A percentile compares a stretch with the other conserved stretches of the same genome.
Evolutionary conservation across 2,113 vertebrate genomes (phyloP).

Genomic region (Pao palembangensis): DNA sequence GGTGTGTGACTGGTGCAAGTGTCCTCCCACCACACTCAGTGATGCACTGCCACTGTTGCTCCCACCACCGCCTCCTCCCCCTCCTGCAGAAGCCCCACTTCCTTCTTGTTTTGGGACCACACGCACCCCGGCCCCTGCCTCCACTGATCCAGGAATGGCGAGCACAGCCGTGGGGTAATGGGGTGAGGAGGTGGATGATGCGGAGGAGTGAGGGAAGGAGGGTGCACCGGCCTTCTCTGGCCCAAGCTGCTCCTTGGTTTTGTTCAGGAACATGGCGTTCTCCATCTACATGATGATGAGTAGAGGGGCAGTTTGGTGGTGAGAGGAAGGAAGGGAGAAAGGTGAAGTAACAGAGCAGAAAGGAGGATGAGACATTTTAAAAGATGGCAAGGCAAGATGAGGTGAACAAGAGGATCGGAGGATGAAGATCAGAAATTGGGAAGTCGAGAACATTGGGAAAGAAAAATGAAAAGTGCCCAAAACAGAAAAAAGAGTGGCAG

Average conservation of each 20-base stretch:
- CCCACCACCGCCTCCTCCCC: conserved; percentile 60
- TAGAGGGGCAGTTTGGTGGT: conserved; percentile 18
- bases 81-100: conserved; percentile 68
- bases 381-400: not conserved
- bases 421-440: not conserved
- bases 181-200: conserved; percentile 61
- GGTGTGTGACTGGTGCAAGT: conserved; percentile 86
- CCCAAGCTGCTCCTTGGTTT: conserved; percentile 93
- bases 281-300: conserved; percentile 80
- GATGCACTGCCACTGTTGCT: conserved; percentile 63
- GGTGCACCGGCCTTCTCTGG: conserved; percentile 79
- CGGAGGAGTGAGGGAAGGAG: conserved; percentile 59
- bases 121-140: conserved; percentile 66
- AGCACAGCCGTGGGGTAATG: conserved; percentile 70
- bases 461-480: not conserved
- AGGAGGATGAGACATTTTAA: conserved; percentile 3
- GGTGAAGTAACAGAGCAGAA: conserved; percentile 18
- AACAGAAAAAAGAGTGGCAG: not conserved
- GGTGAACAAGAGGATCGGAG: not conserved
- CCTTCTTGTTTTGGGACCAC: conserved; percentile 80
- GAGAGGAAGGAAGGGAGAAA: conserved; percentile 11
- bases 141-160: conserved; percentile 84
- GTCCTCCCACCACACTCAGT: conserved; percentile 76
- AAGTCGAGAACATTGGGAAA: not conserved
- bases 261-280: conserved; percentile 98